These are phyloP conservation scores for Melanotaenia nigrans DNA, from an alignment of 2,797 vertebrate species.

Conservation along the genomic window DNA sequence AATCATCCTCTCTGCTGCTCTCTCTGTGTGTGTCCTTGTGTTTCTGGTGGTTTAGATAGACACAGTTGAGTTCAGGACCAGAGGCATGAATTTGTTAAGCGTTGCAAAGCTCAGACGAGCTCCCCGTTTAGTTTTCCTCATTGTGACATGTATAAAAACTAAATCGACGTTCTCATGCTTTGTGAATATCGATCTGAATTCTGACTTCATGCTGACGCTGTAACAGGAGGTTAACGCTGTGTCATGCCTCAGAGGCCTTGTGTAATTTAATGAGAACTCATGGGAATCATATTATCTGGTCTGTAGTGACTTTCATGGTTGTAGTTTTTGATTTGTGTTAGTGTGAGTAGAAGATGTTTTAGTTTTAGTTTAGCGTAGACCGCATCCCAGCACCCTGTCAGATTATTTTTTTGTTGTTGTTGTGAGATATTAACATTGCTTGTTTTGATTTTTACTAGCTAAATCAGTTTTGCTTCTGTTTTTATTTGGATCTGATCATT, in stretches of 20 bases:
- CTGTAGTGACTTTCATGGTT: constrained; percentile 11
- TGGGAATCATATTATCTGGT: constrained; percentile 3
- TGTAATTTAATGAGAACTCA: constrained; percentile 10
- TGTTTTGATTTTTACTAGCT: constrained; percentile 48
- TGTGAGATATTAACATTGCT: constrained; percentile 68
- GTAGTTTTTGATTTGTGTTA: constrained; percentile 15
- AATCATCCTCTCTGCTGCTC: constrained; percentile 50
- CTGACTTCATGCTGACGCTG: not conserved
- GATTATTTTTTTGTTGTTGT: constrained; percentile 20
- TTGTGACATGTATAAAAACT: not conserved
- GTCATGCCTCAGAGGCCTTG: constrained; percentile 49
- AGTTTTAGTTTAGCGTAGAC: constrained; percentile 42
- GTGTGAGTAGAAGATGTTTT: constrained; percentile 16
- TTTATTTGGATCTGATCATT: constrained; percentile 80
- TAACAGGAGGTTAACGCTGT: constrained; percentile 9
- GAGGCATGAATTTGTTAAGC: constrained; percentile 59
- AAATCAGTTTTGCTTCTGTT: constrained; percentile 56
- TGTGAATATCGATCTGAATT: constrained; percentile 8
- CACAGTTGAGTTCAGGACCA: constrained; percentile 49
- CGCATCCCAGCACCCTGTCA: constrained; percentile 33
- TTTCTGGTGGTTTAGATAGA: constrained; percentile 58
- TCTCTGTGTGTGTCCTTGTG: constrained; percentile 38
- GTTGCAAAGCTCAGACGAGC: constrained; percentile 12
- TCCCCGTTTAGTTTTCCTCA: constrained; percentile 6
- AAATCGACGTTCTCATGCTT: not conserved